phyloP scores from a whole-genome alignment of 2,113 vertebrate genomes.

The Leiothrix lutea region DNA sequence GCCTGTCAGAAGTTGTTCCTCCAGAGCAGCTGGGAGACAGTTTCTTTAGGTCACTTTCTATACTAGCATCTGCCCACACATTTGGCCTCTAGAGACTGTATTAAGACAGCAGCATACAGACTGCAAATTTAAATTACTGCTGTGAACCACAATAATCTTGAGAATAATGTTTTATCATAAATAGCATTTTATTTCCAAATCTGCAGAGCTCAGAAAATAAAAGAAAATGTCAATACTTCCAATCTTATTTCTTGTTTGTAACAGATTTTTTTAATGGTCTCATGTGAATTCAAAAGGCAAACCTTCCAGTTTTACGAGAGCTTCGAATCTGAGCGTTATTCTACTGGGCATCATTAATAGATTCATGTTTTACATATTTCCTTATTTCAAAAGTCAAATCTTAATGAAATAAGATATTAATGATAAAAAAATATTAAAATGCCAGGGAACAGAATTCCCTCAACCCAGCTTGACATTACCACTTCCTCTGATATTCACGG shows the following conservation, averaged over 20 bases:
- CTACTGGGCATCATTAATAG: background rate
- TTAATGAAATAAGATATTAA: background rate
- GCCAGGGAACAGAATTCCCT: background rate
- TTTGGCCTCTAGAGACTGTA: background rate
- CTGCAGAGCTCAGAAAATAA: background rate
- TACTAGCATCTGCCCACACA: background rate
- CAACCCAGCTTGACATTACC: background rate
- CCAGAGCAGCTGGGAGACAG: background rate
- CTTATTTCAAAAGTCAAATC: background rate
- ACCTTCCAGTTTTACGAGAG: background rate
- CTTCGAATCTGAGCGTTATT: background rate
- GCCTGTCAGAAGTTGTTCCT: background rate
- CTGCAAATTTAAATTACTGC: background rate
- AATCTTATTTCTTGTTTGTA: background rate
- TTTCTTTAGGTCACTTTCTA: background rate
- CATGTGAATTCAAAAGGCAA: background rate
- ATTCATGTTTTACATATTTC: background rate
- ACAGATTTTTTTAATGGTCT: background rate
- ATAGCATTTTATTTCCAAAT: background rate
- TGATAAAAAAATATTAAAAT: background rate
- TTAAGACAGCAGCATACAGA: background rate
- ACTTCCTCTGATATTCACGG: background rate
- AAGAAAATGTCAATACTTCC: background rate
- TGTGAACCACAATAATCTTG: background rate
- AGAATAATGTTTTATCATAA: conserved; percentile 7